A percentile compares a stretch with the other conserved stretches of the same genome.
These are phyloP conservation scores for Hystrix brachyura DNA, from an alignment of 2,113 vertebrate species.

Conservation along the genomic window DNA sequence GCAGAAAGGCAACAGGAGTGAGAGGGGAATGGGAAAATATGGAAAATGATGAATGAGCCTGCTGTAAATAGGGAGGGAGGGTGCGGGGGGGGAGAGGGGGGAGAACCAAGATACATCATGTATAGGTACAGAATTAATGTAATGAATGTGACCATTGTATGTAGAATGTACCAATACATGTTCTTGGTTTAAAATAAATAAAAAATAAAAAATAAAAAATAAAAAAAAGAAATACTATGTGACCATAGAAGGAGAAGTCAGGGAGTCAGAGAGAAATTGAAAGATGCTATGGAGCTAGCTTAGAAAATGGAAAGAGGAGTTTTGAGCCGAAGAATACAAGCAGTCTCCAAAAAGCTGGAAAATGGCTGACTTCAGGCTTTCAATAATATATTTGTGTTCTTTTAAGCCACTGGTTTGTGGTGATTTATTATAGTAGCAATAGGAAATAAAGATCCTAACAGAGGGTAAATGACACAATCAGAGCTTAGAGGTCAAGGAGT, in stretches of 20 bases:
- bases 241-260: background rate
- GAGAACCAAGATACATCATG: too few species aligned
- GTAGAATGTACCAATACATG: too few species aligned
- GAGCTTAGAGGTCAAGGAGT: background rate
- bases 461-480: background rate
- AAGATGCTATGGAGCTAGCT: background rate
- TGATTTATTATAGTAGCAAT: background rate
- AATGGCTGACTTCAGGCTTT: conserved; percentile 30
- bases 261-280: background rate
- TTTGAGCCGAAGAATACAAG: background rate
- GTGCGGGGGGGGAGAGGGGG: too few species aligned
- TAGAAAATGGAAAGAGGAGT: background rate
- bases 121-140: too few species aligned
- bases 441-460: background rate
- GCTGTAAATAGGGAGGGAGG: too few species aligned
- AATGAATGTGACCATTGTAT: too few species aligned
- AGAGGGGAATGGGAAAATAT: too few species aligned
- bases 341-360: background rate
- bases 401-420: background rate
- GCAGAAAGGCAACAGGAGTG: too few species aligned
- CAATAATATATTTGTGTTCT: conserved; percentile 14
- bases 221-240: background rate
- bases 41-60: too few species aligned
- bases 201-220: too few species aligned
- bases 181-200: too few species aligned